Base-by-base conservation (phyloP, 2,888 invertebrate genomes). In the Blomia tropicalis region DNA sequence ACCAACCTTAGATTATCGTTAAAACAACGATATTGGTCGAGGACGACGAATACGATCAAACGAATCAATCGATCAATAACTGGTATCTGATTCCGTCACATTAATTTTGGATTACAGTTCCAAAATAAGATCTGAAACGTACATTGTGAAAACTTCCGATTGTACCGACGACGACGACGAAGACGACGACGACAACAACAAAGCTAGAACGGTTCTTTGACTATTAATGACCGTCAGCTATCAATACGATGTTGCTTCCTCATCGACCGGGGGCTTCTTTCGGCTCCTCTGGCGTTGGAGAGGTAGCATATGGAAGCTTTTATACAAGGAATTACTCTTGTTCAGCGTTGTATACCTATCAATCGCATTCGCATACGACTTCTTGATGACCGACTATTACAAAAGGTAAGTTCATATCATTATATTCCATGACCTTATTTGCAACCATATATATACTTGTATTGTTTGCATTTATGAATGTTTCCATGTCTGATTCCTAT, bases 201-300 rank as follows among this genome's bases (percentile, higher is more conserved):
- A n/a, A n/a, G n/a, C n/a, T n/a, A n/a, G n/a, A n/a, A n/a, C n/a
- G n/a, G n/a, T n/a, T n/a, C n/a, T n/a, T n/a, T n/a, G n/a, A n/a
- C n/a, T n/a, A 47, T 47, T 58, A 64, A 79, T 79, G 79, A 79
- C 79, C 66, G 79, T 79, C 64, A 78, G 78, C 66, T 79, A 79
- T 70, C 79, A 79, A 69, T 78, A 78, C 69, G 77, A 79, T 70
- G 79, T 79, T 68, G 79, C 79, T 54, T 79, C 78, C 66, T 79
- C 79, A 66, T 78, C 78, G 65, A 77, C 77, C 68, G 79, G 78
- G 64, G 79, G 79, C 63, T 79, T 79, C 71, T 79, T 79, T 59
- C 73, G 78, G 32, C 74, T 79, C 27, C 73, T 79, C 54, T 77
- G 79, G 71, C 77, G 78, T 75, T 79, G 79, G 79, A 73, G 75